Base-by-base conservation (phyloP, 2,797 vertebrate species). In the Myripristis murdjan region DNA sequence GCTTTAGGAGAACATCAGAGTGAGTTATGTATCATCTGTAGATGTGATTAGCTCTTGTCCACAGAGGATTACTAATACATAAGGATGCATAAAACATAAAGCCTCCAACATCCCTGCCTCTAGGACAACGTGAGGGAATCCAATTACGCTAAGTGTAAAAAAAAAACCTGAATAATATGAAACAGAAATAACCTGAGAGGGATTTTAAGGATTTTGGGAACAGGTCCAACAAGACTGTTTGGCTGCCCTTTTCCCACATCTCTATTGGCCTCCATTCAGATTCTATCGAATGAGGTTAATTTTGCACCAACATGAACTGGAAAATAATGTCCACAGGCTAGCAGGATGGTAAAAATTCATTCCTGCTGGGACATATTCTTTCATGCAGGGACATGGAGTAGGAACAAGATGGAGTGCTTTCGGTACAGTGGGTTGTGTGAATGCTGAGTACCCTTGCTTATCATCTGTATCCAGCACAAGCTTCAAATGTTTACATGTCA, bases 241-340 rank as follows among this genome's bases (percentile, higher is more conserved):
- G 78, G 72, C 77, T 68, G 39, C 65, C 59, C 22, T 69, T 12
- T n/a, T 69, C 53, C n/a, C 12, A 43, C n/a, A 63, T 77, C 64
- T 37, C 31, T 20, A 59, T 44, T 79, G 81, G 67, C 61, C 67
- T 64, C 51, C 56, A 56, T 83, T 80, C 61, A 72, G 75, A 79
- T 76, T 24, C 73, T 64, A 76, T 77, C 66, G 83, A 83, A 69
- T 48, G 46, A 84, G 81, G 73, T 82, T 81, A 84, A 85, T 76
- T 82, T 56, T 60, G 69, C 73, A 53, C 60, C 66, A 70, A 76
- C 6, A 28, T 63, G 60, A 41, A 43, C 72, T 71, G 57, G 84
- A 69, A 85, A 64, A 51, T 69, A 64, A 81, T 64, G 53, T 73
- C 79, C 78, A 49, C 47, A 31, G 65, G 79, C 43, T 5, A 31